Conservation (phyloP, 2,797 vertebrate species). For the Cossypha dichroa region DNA sequence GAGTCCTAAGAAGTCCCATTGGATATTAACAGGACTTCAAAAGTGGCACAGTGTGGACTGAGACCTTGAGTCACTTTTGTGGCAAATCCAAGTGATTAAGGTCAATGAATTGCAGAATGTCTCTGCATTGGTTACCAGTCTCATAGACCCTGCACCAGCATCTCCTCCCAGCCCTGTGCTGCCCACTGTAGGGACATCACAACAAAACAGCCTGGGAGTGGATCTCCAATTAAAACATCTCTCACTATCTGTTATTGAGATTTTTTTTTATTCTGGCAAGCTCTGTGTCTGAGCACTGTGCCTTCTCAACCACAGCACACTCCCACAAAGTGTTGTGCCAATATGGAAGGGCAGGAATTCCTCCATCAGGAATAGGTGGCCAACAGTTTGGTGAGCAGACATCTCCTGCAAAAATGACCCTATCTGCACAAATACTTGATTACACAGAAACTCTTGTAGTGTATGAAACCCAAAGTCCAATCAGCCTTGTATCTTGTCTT, state of each 20-base stretch:
- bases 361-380: neutral
- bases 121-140: neutral
- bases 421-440: neutral
- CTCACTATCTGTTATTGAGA: neutral
- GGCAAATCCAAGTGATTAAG: neutral
- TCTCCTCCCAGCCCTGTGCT: neutral
- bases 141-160: neutral
- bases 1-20: neutral
- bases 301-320: neutral
- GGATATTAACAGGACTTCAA: neutral
- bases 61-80: neutral
- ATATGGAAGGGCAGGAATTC: accelerated
- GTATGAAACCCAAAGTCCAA: neutral
- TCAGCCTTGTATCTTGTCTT: neutral
- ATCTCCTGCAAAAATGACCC: neutral
- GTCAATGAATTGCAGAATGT: neutral
- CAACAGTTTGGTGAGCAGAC: neutral
- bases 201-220: neutral
- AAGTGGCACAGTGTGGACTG: neutral
- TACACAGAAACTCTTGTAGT: neutral
- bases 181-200: neutral
- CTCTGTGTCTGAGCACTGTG: neutral
- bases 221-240: neutral
- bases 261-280: neutral
- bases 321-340: neutral